Evolutionary conservation across 2,113 vertebrate species (phyloP), one percentile per base, ranked within the genome.

Genomic region (Muntiacus reevesi): DNA sequence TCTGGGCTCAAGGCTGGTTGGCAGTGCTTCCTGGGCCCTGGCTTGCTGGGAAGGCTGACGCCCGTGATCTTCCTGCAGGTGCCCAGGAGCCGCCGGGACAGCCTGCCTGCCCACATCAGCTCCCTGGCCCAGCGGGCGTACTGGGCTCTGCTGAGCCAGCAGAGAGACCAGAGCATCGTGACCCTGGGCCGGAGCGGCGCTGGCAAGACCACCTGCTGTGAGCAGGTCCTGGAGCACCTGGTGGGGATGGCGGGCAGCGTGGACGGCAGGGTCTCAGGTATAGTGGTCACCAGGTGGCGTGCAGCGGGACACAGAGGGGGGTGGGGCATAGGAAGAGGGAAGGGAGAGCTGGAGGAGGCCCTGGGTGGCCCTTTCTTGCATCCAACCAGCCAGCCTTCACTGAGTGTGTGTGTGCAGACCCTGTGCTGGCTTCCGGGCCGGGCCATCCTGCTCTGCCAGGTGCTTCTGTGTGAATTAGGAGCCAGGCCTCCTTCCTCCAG

Each of bases 81-180:
- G 0, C 92, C 92, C 40, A 96, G 86, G 89, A 97, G 98, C 8
- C 98, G 87, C 93, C 1, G 96, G 91, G 98, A 99, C 9, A 60
- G 76, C 87, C 94, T 98, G 6, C 98, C 99, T 0, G 99, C 99
- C 0, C 99, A 99, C 17, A 54, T 99, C 84, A 97, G 97, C 27
- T 99, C 99, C 0, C 95, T 99, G 98, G 99, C 99, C 1, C 99
- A 99, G 88, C 98, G 98, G 55, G 99, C 99, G 4, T 99, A 99
- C 87, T 98, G 99, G 98, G 99, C 98, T 1, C 98, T 99, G 99
- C 98, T 99, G 55, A 97, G 98, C 86, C 99, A 98, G 94, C 92
- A 99, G 30, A 98, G 98, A 76, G 99, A 99, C 96, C 99, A 99
- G 98, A 98, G 99, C 86, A 98, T 99, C 2, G 91, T 99, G 36